Evolutionary conservation across 1,140 invertebrate species (phyloP).

Genomic region (Temnothorax nylanderi): DNA sequence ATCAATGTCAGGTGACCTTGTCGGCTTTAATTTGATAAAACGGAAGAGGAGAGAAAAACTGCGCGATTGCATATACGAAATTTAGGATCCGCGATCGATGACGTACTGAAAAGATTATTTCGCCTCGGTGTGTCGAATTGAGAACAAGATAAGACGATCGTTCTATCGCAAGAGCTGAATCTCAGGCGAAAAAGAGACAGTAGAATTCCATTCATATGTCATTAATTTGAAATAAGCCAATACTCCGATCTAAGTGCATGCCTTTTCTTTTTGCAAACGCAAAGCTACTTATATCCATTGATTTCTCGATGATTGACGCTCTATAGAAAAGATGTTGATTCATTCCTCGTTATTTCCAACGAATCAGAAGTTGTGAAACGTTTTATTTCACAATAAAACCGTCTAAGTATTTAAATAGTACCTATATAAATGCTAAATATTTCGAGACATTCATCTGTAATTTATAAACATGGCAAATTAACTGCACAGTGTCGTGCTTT

Average conservation of each 20-base stretch:
- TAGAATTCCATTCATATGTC: not conserved
- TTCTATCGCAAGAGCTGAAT: not conserved
- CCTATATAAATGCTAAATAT: not conserved
- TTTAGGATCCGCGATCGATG: not conserved
- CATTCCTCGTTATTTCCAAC: conserved; percentile 60
- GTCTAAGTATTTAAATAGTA: conserved; percentile 5
- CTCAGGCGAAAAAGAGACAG: not conserved
- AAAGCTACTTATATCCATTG: conserved; percentile 29
- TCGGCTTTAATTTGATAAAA: not conserved
- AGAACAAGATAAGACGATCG: not conserved
- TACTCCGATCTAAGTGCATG: not conserved
- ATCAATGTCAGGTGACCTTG: conserved; percentile 12
- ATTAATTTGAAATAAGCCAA: not conserved
- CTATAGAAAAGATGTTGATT: conserved; percentile 59
- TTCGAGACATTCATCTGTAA: not conserved
- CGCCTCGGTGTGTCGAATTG: not conserved
- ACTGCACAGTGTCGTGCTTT: not conserved
- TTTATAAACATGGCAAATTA: not conserved
- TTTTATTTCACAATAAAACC: not conserved
- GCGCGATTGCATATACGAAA: not conserved
- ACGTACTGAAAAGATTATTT: conserved; percentile 6
- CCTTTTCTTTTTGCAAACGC: conserved; percentile 36
- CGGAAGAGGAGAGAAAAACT: not conserved
- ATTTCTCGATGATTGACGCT: not conserved
- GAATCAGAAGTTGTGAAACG: conserved; percentile 58